A percentile compares a stretch with the other conserved stretches of the same genome.
phyloP scores from a whole-genome alignment of 2,888 invertebrate species.

The Mythimna ferrago region DNA sequence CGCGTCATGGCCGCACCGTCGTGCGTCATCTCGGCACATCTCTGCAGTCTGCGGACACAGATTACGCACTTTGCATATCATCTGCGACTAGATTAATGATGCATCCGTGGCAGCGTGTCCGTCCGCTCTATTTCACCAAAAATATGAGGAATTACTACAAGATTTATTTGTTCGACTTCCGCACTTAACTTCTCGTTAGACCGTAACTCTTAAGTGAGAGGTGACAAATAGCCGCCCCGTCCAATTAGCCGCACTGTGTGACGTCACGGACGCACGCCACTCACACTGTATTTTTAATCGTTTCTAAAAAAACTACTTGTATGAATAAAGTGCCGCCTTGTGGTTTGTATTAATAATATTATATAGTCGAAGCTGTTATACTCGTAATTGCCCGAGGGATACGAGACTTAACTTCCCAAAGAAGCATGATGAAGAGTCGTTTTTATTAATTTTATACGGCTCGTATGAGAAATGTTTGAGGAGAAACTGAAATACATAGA shows the following conservation, averaged over 20 bases:
- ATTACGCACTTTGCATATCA: conserved; percentile 8
- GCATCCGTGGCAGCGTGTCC: neutral
- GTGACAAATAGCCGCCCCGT: conserved; percentile 33
- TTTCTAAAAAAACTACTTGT: conserved; percentile 6
- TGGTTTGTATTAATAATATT: conserved; percentile 6
- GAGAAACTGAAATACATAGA: conserved; percentile 8
- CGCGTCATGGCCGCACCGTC: neutral
- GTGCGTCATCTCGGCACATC: neutral
- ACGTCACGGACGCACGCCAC: conserved; percentile 1
- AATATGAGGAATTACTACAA: conserved; percentile 19
- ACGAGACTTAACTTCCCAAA: conserved; percentile 1
- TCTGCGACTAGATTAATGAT: conserved; percentile 1
- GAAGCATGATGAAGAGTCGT: neutral
- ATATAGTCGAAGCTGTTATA: conserved; percentile 1
- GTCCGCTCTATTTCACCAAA: conserved; percentile 23
- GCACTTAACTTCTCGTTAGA: conserved; percentile 11
- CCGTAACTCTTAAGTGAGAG: conserved; percentile 23
- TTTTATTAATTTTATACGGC: conserved; percentile 5
- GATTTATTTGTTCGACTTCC: conserved; percentile 32
- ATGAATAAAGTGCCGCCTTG: neutral
- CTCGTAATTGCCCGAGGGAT: conserved; percentile 4
- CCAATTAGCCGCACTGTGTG: conserved; percentile 24
- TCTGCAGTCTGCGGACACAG: neutral
- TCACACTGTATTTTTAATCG: conserved; percentile 11
- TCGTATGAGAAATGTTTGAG: neutral